These are phyloP conservation scores for Trichoplusia ni DNA, from an alignment of 1,140 invertebrate species.

Conservation along the genomic window DNA sequence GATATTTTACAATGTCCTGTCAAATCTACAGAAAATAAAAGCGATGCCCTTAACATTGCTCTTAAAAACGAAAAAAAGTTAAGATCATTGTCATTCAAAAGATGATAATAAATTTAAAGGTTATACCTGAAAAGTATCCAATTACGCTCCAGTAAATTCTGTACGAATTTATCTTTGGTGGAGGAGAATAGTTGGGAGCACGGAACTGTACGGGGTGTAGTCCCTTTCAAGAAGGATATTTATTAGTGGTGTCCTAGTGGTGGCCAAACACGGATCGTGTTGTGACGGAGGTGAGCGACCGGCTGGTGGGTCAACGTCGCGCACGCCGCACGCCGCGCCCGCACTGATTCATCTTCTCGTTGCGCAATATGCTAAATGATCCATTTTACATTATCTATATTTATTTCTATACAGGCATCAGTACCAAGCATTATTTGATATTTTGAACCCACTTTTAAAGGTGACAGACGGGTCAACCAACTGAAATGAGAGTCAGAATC, in stretches of 20 bases:
- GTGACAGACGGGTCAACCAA: constrained; percentile 9
- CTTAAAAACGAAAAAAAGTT: no score
- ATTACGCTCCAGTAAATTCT: no score
- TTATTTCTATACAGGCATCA: neutral
- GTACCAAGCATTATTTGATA: neutral
- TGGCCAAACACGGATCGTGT: neutral
- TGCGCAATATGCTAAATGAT: constrained; percentile 44
- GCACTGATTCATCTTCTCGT: constrained; percentile 60
- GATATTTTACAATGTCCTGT: no score
- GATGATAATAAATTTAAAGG: no score
- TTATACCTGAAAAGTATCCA: no score
- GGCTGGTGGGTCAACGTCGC: constrained; percentile 57
- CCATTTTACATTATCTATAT: neutral
- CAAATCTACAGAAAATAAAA: no score
- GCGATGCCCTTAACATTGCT: no score
- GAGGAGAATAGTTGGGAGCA: neutral
- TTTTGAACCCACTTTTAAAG: neutral
- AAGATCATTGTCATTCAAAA: no score
- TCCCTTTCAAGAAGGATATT: neutral
- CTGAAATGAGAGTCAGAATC: neutral
- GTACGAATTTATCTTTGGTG: no score
- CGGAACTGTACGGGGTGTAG: neutral
- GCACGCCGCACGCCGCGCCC: constrained; percentile 35
- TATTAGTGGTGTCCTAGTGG: neutral
- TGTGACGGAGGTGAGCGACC: constrained; percentile 63